Percentiles rank a stretch among this genome's conserved stretches.
These are phyloP conservation scores for Protobothrops flavoviridis DNA, from an alignment of 2,113 vertebrate species.

Conservation along the genomic window DNA sequence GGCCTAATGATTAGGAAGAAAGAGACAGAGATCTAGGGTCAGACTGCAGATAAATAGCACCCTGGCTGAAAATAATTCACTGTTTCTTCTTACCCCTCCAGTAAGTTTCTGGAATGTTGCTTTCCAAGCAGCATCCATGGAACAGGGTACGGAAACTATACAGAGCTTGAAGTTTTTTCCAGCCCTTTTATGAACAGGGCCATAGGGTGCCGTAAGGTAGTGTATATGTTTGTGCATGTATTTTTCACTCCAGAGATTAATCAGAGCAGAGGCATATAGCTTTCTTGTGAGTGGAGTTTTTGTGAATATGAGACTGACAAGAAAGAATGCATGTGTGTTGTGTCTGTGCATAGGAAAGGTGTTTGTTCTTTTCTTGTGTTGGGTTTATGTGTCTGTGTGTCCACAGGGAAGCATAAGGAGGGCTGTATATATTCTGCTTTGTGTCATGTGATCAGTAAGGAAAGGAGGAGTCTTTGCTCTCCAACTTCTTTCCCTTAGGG, in stretches of 20 bases:
- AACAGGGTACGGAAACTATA: neutral
- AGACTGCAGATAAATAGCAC: neutral
- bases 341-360: neutral
- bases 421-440: neutral
- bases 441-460: neutral
- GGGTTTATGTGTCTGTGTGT: neutral
- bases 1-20: neutral
- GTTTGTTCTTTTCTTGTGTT: neutral
- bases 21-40: neutral
- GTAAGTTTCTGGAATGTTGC: neutral
- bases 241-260: neutral
- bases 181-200: neutral
- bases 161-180: neutral
- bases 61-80: neutral
- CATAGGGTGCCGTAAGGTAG: neutral
- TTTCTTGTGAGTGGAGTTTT: neutral
- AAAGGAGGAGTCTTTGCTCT: neutral
- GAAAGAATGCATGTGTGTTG: neutral
- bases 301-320: neutral
- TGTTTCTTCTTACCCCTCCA: neutral
- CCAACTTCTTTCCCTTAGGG: neutral
- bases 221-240: neutral
- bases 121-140: neutral
- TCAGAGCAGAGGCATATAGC: neutral
- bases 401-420: neutral